Base-by-base conservation (phyloP, 2,113 vertebrate genomes). In the Prolemur simus region DNA sequence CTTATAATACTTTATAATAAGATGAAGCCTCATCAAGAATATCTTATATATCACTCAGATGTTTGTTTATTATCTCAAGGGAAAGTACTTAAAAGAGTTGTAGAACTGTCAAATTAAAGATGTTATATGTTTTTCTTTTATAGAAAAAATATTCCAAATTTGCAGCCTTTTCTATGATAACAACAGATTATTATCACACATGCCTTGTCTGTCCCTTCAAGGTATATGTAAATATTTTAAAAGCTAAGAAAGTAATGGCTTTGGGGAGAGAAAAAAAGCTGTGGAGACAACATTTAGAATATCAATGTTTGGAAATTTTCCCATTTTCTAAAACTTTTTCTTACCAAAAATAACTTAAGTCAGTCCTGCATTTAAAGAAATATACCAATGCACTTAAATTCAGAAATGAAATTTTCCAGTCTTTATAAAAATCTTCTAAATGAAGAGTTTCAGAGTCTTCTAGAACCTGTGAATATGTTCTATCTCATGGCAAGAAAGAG, bases 191-290 rank as follows among this genome's bases (percentile, higher is more conserved):
- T 76, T 81, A 52, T 63, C 60, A 81, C 10, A 86, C 8, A 45
- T 32, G 32, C 14, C 10, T 85, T 89, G 15, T 58, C 87, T 84
- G 11, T 39, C 3, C 25, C 32, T 89, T 89, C 25, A 74, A 94
- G 45, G 11, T 94, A 92, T 92, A 69, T 69, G 8, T 64, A 87
- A 94, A n/a, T 64, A 77, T 91, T 94, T 87, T 82, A 27, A 71
- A 69, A 69, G 27, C 39, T 64, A 76, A 92, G 56, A 63, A 89
- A 92, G 60, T 49, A 60, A 64, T 2, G 11, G 10, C 21, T 91
- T 63, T 63, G 10, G 18, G 25, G 23, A 81, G 10, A 71, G 15
- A 42, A 74, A 92, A 77, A 68, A 85, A 54, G 18, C 11, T 91
- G 45, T 7, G 2, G 42, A 89, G 14, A 82, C 21, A 68, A 56